Conservation (phyloP, 2,113 vertebrate genomes). For the Sciurus niger region DNA sequence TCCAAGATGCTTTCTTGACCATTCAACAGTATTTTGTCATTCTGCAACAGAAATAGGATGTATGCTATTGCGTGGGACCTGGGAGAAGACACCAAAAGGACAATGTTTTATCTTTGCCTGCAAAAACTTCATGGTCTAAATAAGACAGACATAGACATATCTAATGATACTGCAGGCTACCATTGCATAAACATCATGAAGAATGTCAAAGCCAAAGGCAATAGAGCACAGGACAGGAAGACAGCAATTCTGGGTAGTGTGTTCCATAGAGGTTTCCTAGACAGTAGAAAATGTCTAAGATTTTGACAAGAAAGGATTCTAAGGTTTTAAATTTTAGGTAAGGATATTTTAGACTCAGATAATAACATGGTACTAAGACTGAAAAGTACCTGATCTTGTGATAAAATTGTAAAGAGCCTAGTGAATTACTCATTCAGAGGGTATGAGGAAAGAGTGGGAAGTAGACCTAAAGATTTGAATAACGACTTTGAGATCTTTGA, state of each 20-base stretch:
- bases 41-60: not conserved
- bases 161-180: not conserved
- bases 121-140: not conserved
- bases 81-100: not conserved
- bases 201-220: not conserved
- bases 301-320: not conserved
- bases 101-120: not conserved
- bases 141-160: not conserved
- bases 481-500: not conserved
- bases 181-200: not conserved
- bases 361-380: not conserved
- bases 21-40: not conserved
- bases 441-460: not conserved
- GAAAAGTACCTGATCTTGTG: not conserved
- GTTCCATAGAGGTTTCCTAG: not conserved
- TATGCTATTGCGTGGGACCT: not conserved
- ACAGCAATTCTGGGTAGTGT: not conserved
- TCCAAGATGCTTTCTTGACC: not conserved
- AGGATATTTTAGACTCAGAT: not conserved
- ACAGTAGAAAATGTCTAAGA: not conserved
- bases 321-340: not conserved
- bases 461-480: not conserved
- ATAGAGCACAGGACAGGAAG: not conserved
- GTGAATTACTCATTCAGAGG: not conserved
- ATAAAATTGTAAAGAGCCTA: not conserved